Percentiles rank a stretch among this genome's conserved stretches.
Conservation (phyloP, 2,113 vertebrate species). For the Microcebus ravelobensis region DNA sequence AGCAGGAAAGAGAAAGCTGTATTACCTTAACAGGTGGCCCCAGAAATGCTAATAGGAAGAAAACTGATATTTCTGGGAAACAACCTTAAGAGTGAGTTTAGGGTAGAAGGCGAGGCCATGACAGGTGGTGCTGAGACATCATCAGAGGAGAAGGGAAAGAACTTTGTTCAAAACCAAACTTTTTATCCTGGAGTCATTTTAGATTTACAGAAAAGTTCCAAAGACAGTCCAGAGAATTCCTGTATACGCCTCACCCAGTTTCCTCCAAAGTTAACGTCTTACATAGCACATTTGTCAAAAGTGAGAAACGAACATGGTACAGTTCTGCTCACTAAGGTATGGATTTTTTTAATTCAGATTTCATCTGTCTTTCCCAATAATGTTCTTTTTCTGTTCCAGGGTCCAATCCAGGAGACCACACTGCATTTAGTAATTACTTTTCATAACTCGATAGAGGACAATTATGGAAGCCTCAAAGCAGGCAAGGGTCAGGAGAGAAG, state of each 20-base stretch:
- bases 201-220: background rate
- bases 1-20: background rate
- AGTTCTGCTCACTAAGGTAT: background rate
- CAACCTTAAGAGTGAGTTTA: background rate
- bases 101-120: background rate
- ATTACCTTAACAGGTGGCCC: background rate
- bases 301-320: background rate
- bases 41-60: background rate
- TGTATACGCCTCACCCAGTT: background rate
- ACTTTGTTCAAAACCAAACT: background rate
- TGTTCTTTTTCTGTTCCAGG: background rate
- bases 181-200: constrained; percentile 11
- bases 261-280: background rate
- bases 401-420: background rate
- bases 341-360: background rate
- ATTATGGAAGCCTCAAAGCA: background rate
- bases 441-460: background rate
- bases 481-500: background rate
- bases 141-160: background rate
- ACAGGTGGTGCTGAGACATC: background rate
- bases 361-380: background rate
- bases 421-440: background rate
- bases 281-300: background rate
- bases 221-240: background rate
- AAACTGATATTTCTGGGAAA: background rate